These are phyloP conservation scores for Osmerus eperlanus DNA, from an alignment of 2,113 vertebrate genomes.

Conservation along the genomic window DNA sequence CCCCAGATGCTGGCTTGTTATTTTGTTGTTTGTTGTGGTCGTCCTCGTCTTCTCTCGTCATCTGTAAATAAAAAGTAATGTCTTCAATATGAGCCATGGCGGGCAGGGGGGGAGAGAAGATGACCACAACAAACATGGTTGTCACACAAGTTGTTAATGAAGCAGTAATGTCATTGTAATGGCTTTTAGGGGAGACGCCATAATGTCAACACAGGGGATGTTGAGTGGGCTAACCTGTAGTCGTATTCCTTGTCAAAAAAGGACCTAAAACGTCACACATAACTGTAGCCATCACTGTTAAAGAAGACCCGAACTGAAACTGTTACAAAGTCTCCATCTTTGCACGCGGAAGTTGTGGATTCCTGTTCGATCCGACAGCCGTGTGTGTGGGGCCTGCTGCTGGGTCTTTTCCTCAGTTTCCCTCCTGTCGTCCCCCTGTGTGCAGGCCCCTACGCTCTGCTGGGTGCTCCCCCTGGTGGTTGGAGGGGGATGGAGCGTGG, in stretches of 20 bases:
- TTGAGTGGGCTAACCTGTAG: too few species aligned
- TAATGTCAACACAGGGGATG: not conserved
- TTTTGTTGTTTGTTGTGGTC: slow-evolving; percentile 20
- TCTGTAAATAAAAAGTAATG: slow-evolving; percentile 20
- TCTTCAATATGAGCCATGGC: slow-evolving; percentile 4
- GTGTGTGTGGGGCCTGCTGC: not conserved
- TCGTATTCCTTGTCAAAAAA: too few species aligned
- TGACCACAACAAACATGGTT: not conserved
- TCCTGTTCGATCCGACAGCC: too few species aligned
- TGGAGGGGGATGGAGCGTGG: slow-evolving; percentile 83
- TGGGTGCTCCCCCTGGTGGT: slow-evolving; percentile 76
- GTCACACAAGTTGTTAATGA: not conserved
- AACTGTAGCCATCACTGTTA: too few species aligned
- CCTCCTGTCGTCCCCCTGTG: not conserved
- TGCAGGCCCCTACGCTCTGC: slow-evolving; percentile 80
- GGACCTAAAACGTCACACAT: too few species aligned
- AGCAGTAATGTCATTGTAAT: not conserved
- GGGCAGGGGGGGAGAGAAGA: slow-evolving; percentile 1
- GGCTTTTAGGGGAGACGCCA: not conserved
- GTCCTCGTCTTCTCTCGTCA: slow-evolving; percentile 20
- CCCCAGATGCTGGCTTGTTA: slow-evolving; percentile 30
- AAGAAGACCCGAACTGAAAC: too few species aligned
- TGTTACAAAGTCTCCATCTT: too few species aligned
- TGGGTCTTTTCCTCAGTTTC: not conserved
- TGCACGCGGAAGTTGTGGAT: too few species aligned